Base-by-base conservation (phyloP, 2,888 invertebrate genomes). In the Xanthorhoe designata region DNA sequence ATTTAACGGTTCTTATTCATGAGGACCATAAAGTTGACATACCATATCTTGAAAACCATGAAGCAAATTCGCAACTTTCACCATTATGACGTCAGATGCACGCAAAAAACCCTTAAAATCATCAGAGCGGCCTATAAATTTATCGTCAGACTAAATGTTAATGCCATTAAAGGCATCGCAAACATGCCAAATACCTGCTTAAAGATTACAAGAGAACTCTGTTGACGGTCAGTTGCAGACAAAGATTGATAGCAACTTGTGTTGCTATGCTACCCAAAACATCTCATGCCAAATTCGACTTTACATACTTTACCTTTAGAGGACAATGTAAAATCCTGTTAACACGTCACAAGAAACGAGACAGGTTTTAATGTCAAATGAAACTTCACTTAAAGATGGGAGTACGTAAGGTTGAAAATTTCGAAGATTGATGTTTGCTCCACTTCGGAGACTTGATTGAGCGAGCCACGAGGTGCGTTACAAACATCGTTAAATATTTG, bases 231-330 rank as follows among this genome's bases (percentile, higher is more conserved):
- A 77, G 78, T 75, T 71, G 70, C 77, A 79, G 78, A 79, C 78
- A 77, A 72, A 77, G 80, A 83, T 83, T 84, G 81, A 83, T 84
- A 81, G 76, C 74, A 76, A 64, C 71, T 72, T 75, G 76, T 79
- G 83, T 84, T 84, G 81, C 84, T 82, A 85, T 84, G 81, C 84
- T 82, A 85, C 74, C 77, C 80, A 62, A 75, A 65, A 59, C 56
- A 54, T 60, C 4, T 35, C 78, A 74, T 50, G 24, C 72, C 38
- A 77, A 84, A 79, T 72, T 45, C 59, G 68, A 76, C 80, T 77
- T 68, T 77, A 76, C 58, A 64, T 4, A n/a, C 24, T 24, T 24
- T 24, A 24, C 45, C 67, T 61, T 66, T 32, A 55, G 15, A 35
- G 59, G 57, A 80, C 69, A 72, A 73, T 64, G 64, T 57, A 67